A percentile compares a stretch with the other conserved stretches of the same genome.
Conservation (phyloP, 1,140 invertebrate species). For the roundworm (Caenorhabditis elegans) region DNA sequence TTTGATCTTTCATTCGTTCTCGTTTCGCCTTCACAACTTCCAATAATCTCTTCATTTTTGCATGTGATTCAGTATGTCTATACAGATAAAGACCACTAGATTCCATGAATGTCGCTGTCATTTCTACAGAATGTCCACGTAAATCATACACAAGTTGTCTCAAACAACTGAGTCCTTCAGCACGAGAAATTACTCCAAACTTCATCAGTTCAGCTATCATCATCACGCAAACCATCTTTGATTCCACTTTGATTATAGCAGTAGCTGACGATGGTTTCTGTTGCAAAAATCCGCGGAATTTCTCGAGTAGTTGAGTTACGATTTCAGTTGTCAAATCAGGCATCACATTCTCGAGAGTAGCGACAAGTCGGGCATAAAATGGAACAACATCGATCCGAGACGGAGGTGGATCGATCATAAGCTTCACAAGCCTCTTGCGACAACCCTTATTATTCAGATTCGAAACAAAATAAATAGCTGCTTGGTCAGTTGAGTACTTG, state of each 20-base stretch:
- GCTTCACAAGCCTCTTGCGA: constrained; percentile 34
- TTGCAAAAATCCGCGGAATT: constrained; percentile 25
- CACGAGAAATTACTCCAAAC: constrained; percentile 45
- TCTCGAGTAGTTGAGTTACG: constrained; percentile 30
- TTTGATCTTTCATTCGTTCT: constrained; percentile 45
- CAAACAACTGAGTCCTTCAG: constrained; percentile 46
- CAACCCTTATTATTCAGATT: constrained; percentile 45
- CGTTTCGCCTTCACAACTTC: constrained; percentile 48
- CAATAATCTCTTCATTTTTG: constrained; percentile 48
- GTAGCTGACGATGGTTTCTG: neutral
- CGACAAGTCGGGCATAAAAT: constrained; percentile 49
- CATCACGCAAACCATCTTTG: neutral
- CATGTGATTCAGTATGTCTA: constrained; percentile 39
- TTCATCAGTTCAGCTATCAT: constrained; percentile 36
- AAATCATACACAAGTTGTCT: constrained; percentile 47
- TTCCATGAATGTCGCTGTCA: constrained; percentile 42
- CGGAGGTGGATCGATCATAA: neutral
- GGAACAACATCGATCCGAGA: constrained; percentile 43
- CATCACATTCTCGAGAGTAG: constrained; percentile 43
- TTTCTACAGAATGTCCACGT: constrained; percentile 39
- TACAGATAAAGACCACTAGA: constrained; percentile 40
- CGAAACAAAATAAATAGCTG: constrained; percentile 42
- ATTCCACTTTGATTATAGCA: neutral
- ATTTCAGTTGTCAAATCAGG: constrained; percentile 44
- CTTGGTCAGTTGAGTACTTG: constrained; percentile 43